A percentile compares a stretch with the other conserved stretches of the same genome.
phyloP scores from a whole-genome alignment of 2,797 vertebrate species.

The Xiphophorus birchmanni region DNA sequence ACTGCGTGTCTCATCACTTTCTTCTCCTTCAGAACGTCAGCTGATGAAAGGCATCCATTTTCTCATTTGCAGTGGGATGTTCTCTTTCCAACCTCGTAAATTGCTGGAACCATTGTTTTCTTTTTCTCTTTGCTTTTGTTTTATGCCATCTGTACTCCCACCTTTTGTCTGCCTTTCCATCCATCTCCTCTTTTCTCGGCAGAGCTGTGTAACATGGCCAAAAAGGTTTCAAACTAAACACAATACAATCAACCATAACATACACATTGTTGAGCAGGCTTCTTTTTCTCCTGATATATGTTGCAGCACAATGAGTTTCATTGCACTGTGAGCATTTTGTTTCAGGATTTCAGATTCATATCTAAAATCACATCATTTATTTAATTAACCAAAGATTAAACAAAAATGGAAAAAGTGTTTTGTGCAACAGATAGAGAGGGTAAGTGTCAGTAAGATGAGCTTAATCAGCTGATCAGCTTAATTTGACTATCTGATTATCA shows the following conservation, averaged over 20 bases:
- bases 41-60: conserved; percentile 66
- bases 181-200: not conserved
- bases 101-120: conserved; percentile 32
- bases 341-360: not conserved
- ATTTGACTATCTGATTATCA: not conserved
- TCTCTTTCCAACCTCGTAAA: not conserved
- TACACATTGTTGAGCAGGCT: not conserved
- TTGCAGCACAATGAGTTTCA: not conserved
- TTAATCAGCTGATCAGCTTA: not conserved
- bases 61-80: conserved; percentile 50
- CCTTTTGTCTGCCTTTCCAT: not conserved
- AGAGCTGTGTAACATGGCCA: not conserved
- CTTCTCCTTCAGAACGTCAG: conserved; percentile 52
- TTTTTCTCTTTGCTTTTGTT: conserved; percentile 12
- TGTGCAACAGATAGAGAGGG: not conserved
- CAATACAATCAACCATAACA: not conserved
- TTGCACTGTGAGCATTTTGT: not conserved
- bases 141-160: not conserved
- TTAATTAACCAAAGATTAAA: not conserved
- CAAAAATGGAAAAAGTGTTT: not conserved
- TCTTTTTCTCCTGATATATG: not conserved
- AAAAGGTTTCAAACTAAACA: not conserved
- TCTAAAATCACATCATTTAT: not conserved
- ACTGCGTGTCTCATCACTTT: conserved; percentile 54
- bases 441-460: not conserved